Base-by-base conservation (phyloP, 2,113 vertebrate species). In the Hystrix cristata region DNA sequence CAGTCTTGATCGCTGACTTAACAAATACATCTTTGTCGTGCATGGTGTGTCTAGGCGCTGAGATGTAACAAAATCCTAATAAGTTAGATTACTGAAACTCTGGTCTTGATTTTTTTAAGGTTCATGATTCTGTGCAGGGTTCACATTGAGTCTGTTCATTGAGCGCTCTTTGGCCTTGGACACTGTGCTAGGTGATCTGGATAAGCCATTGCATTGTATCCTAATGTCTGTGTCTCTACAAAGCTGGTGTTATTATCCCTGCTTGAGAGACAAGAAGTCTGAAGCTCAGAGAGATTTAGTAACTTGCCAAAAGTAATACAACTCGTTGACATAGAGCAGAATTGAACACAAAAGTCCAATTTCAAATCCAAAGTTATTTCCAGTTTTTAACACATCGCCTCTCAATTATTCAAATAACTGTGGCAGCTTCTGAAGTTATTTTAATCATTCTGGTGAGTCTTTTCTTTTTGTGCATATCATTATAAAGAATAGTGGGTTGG, bases 401-500 rank as follows among this genome's bases (percentile, higher is more conserved):
- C 38, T 31, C 55, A 69, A 76, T 80, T 87, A 84, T 79, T 97
- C 38, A 84, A 71, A 12, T 81, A 74, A 84, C 62, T 81, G 10
- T 64, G 91, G 31, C 23, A 76, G 18, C 86, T 93, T 84, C 76
- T 34, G n/a, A 80, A 85, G 91, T 64, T 82, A 87, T 95, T 98
- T 91, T 69, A 92, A 87, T 95, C 69, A 87, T 55, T 79, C 9
- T 7, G 3, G 7, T 92, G 38, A 91, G 16, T 92, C 57, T 76
- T 27, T 46, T 14, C 7, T 74, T 34, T 53, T 18, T 53, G 76
- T 55, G 31, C 76, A 34, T 79, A 31, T 34, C 29, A 55, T 19
- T 29, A 31, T 19, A 46, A 6, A 31, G 14, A 53, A 29, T 1
- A 31, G 74, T 76, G 27, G 46, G 48, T 7, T 78, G 51, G 18